phyloP scores from a whole-genome alignment of 2,888 invertebrate genomes.

The Megalurothrips usitatus region DNA sequence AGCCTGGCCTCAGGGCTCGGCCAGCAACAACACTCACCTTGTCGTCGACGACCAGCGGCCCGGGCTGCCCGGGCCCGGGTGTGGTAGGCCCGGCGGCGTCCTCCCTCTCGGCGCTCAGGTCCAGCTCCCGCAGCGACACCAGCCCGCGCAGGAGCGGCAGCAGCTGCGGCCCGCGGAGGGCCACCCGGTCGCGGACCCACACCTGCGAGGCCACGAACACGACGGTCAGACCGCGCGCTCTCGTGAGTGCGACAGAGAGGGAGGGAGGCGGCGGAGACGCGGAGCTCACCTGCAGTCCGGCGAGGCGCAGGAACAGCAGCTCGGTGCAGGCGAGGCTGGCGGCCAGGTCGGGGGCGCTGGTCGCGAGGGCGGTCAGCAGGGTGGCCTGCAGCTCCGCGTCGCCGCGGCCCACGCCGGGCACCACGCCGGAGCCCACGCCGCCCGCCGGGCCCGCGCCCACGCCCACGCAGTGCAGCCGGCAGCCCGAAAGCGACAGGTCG shows the following conservation, averaged over 20 bases:
- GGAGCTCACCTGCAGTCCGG: conserved; percentile 48
- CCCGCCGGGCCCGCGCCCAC: neutral
- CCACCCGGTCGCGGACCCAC: conserved; percentile 48
- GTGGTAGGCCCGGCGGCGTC: conserved; percentile 46
- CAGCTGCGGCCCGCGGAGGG: conserved; percentile 50
- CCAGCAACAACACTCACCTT: conserved; percentile 38
- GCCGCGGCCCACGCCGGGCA: neutral
- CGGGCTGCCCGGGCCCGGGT: conserved; percentile 34
- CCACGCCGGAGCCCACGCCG: neutral
- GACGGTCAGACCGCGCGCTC: conserved; percentile 33
- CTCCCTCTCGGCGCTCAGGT: conserved; percentile 49
- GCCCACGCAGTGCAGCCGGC: conserved; percentile 46
- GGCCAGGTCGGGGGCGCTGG: conserved; percentile 46
- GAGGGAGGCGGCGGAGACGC: neutral
- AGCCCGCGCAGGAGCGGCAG: conserved; percentile 48
- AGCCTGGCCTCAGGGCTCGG: neutral
- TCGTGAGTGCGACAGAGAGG: conserved; percentile 30
- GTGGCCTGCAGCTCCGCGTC: neutral
- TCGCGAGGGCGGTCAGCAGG: conserved; percentile 39
- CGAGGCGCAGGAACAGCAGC: conserved; percentile 50
- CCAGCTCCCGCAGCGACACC: conserved; percentile 50
- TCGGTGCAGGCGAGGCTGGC: conserved; percentile 48
- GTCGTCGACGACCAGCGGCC: conserved; percentile 49
- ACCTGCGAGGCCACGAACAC: conserved; percentile 42
- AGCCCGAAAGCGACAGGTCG: conserved; percentile 52